Evolutionary conservation across 1,140 invertebrate species (phyloP).

Genomic region (Dryas iulia): DNA sequence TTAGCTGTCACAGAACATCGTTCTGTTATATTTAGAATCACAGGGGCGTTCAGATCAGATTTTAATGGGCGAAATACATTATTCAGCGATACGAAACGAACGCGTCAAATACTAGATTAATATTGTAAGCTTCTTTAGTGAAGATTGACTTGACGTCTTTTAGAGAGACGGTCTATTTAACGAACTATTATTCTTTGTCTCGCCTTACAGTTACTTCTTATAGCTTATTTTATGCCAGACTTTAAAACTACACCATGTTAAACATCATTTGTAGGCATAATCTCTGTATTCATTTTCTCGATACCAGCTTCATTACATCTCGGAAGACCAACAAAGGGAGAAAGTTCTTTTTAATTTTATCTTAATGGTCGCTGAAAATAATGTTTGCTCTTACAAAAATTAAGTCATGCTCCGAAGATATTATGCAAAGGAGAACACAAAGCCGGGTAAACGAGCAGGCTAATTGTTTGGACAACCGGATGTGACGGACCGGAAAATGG

Average conservation of each 20-base stretch:
- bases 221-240: not conserved
- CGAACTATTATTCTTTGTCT: conserved; percentile 9
- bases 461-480: conserved; percentile 61
- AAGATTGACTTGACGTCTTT: conserved; percentile 26
- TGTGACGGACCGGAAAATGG: conserved; percentile 46
- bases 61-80: conserved; percentile 41
- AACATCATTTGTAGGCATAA: not conserved
- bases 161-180: conserved; percentile 28
- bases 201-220: not conserved
- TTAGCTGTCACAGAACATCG: conserved; percentile 40
- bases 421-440: conserved; percentile 44
- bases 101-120: conserved; percentile 35
- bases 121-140: conserved; percentile 27
- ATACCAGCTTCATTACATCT: not conserved
- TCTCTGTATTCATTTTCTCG: not conserved
- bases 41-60: conserved; percentile 45
- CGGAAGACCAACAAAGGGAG: conserved; percentile 40
- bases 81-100: conserved; percentile 32
- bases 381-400: conserved; percentile 50
- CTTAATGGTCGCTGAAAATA: conserved; percentile 35
- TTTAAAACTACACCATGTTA: not conserved
- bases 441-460: conserved; percentile 31
- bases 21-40: conserved; percentile 50
- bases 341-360: conserved; percentile 41
- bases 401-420: conserved; percentile 43